Evolutionary conservation across 2,113 vertebrate species (phyloP).

Genomic region (Typhlomys cinereus): DNA sequence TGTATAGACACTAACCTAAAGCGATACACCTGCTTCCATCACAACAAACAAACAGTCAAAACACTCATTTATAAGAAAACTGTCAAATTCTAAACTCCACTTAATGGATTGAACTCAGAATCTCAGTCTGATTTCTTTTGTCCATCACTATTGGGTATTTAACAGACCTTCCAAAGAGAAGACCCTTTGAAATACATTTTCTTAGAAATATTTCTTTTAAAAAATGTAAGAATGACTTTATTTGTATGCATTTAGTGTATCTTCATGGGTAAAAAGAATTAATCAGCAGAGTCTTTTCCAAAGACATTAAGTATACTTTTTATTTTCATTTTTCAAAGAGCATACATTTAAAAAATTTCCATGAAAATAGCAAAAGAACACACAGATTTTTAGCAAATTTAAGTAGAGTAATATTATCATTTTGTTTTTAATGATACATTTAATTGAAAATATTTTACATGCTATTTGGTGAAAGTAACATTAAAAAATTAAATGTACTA

Average conservation of each 20-base stretch:
- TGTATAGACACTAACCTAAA: neutral
- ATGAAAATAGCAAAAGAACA: neutral
- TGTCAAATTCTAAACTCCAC: neutral
- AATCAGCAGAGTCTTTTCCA: neutral
- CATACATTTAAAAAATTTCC: neutral
- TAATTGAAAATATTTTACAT: constrained; percentile 3
- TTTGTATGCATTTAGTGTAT: neutral
- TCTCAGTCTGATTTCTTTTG: neutral
- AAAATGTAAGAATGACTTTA: neutral
- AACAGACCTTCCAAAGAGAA: constrained; percentile 1
- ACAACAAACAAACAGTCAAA: neutral
- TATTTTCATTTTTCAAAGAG: constrained; percentile 25
- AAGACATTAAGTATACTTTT: constrained; percentile 3
- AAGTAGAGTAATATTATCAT: neutral
- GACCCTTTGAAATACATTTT: neutral
- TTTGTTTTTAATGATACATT: constrained; percentile 6
- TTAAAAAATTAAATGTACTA: neutral
- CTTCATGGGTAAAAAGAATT: neutral
- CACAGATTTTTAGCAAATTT: neutral
- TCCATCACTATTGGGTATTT: neutral
- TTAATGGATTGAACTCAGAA: neutral
- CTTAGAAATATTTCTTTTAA: neutral
- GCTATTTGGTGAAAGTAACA: neutral
- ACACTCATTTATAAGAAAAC: neutral
- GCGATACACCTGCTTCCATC: neutral